These are phyloP conservation scores for Coronaproctus castanopsis DNA, from an alignment of 2,888 invertebrate species.

Conservation along the genomic window DNA sequence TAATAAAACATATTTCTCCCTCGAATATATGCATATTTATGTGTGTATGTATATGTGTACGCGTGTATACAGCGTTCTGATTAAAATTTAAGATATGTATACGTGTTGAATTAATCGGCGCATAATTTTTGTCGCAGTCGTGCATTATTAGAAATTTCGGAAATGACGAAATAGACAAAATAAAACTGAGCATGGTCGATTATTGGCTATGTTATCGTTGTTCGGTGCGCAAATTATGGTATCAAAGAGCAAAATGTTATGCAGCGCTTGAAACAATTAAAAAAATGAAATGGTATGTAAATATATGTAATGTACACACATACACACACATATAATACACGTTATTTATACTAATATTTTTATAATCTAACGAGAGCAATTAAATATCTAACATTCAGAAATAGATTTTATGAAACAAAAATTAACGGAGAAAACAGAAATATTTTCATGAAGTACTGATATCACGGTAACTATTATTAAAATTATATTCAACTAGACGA, in stretches of 20 bases:
- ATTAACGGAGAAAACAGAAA: no score
- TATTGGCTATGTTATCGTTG: not conserved
- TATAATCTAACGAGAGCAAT: no score
- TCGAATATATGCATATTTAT: no score
- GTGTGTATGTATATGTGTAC: not conserved
- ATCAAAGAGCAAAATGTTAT: not conserved
- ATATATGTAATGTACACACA: not conserved
- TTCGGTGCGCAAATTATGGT: not conserved
- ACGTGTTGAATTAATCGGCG: not conserved
- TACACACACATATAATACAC: no score
- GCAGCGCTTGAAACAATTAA: not conserved
- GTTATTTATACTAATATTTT: no score
- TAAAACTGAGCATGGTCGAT: not conserved
- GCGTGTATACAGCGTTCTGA: not conserved
- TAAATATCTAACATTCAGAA: no score
- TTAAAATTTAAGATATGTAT: no score
- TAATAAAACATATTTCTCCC: not conserved
- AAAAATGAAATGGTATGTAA: not conserved
- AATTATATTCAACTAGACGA: no score
- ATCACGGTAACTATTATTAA: no score
- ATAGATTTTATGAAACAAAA: no score
- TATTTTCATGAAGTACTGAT: no score
- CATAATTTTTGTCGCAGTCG: not conserved
- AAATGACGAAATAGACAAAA: not conserved
- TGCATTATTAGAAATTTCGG: not conserved